phyloP scores from a whole-genome alignment of 37 sponge, comb jelly and placozoan species.

The Bolinopsis microptera region DNA sequence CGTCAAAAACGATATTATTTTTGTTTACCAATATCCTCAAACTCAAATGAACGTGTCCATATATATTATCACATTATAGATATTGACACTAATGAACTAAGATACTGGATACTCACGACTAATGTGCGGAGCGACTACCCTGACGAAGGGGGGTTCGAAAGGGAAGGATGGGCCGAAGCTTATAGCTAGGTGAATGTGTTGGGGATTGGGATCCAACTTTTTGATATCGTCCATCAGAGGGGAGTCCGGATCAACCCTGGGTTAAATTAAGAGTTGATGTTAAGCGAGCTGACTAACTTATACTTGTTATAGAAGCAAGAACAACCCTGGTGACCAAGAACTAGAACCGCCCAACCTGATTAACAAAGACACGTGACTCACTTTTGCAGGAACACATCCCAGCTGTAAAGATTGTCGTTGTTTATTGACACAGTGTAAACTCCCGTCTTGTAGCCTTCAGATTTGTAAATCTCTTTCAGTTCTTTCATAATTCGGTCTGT shows the following conservation, averaged over 20 bases:
- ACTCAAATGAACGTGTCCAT: too few relatives aligned
- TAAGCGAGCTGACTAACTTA: too few relatives aligned
- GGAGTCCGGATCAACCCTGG: conserved; percentile 94
- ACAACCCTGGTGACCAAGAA: background rate
- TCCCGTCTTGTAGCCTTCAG: conserved; percentile 83
- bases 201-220: conserved; percentile 76
- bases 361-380: conserved; percentile 45
- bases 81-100: background rate
- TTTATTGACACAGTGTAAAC: conserved; percentile 82
- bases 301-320: background rate
- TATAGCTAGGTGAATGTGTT: conserved; percentile 84
- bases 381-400: conserved; percentile 89
- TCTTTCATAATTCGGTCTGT: conserved; percentile 98
- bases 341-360: background rate
- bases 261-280: background rate
- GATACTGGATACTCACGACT: conserved; percentile 72
- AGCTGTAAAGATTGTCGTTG: conserved; percentile 94
- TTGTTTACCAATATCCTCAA: too few relatives aligned
- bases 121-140: conserved; percentile 89
- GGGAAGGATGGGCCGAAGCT: conserved; percentile 91
- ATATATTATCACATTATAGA: background rate
- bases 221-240: conserved; percentile 85
- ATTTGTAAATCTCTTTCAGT: conserved; percentile 89
- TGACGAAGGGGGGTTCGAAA: conserved; percentile 94
- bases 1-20: too few relatives aligned